Evolutionary conservation across 2,113 vertebrate species (phyloP).

Genomic region (Pseudopipra pipra): DNA sequence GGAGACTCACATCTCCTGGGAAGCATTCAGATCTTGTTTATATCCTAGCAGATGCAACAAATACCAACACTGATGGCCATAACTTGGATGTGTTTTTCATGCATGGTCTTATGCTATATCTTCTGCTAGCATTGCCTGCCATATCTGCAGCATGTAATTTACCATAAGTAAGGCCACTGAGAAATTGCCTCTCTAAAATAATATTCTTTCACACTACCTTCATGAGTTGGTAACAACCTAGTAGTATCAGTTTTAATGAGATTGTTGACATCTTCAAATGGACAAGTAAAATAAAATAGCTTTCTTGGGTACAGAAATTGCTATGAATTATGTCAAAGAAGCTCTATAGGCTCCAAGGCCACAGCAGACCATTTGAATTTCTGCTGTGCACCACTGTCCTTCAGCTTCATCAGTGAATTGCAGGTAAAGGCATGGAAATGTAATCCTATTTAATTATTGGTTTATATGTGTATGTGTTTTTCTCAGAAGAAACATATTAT

Average conservation of each 20-base stretch:
- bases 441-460: background rate
- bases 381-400: background rate
- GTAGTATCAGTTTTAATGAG: background rate
- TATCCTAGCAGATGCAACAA: background rate
- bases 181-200: background rate
- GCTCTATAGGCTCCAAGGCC: background rate
- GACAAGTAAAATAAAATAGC: background rate
- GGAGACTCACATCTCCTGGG: background rate
- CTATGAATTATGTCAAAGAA: background rate
- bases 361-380: background rate
- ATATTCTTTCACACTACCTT: background rate
- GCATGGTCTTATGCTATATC: accelerated
- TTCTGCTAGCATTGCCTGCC: background rate
- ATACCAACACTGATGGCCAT: accelerated
- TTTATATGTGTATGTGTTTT: background rate
- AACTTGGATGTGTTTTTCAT: background rate
- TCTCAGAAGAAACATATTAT: background rate
- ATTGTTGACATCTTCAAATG: background rate
- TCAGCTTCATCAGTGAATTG: background rate
- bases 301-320: background rate
- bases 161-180: background rate
- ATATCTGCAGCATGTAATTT: background rate
- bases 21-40: background rate
- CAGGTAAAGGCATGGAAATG: background rate
- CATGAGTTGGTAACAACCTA: background rate